Percentiles rank a stretch among this genome's conserved stretches.
Conservation (phyloP, 2,797 vertebrate species). For the Poecilia gillii region DNA sequence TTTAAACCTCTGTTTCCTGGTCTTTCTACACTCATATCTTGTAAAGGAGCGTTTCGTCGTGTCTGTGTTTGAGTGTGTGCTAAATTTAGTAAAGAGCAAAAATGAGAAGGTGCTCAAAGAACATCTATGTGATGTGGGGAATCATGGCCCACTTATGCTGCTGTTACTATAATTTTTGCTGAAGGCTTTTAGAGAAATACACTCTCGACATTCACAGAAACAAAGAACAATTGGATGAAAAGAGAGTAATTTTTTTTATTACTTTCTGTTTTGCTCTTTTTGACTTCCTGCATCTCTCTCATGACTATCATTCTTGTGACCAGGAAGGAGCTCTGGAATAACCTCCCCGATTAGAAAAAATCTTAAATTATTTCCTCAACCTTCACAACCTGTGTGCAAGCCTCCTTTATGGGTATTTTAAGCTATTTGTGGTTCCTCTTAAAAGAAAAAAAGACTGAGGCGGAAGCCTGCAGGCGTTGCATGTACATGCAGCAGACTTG, state of each 20-base stretch:
- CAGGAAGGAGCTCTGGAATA: not conserved
- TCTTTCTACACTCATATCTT: constrained; percentile 31
- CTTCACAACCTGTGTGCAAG: not conserved
- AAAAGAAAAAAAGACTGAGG: not conserved
- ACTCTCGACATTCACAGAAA: not conserved
- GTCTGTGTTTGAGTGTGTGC: constrained; percentile 11
- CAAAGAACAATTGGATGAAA: not conserved
- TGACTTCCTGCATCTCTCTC: not conserved
- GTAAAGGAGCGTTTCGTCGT: not conserved
- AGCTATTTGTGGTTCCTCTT: constrained; percentile 12
- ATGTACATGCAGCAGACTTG: constrained; percentile 7
- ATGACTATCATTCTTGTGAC: not conserved
- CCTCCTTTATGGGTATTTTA: not conserved
- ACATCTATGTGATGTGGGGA: constrained; percentile 28
- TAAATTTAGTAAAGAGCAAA: constrained; percentile 13
- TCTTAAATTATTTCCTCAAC: not conserved
- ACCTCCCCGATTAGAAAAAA: not conserved
- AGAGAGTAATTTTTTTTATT: not conserved
- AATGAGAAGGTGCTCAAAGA: constrained; percentile 26
- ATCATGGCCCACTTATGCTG: not conserved
- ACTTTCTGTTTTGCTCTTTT: not conserved
- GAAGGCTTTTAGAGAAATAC: not conserved
- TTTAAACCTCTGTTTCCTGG: constrained; percentile 52
- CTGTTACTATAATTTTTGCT: not conserved
- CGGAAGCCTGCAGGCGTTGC: constrained; percentile 2